These are phyloP conservation scores for Rhinogobio ventralis DNA, from an alignment of 2,797 vertebrate species.

Conservation along the genomic window DNA sequence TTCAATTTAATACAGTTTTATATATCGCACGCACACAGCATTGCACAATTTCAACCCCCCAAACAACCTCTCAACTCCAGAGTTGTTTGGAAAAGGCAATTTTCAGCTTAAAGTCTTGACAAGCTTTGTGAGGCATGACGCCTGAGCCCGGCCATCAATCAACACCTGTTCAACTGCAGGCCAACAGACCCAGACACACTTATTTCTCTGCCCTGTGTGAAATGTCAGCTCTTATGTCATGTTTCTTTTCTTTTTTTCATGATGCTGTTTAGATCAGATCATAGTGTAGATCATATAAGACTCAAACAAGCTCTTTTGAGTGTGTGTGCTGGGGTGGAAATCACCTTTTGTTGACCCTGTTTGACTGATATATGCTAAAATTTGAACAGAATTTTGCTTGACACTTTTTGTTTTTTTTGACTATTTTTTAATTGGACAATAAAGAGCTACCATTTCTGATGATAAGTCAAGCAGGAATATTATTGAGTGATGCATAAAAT, in stretches of 20 bases:
- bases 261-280: conserved; percentile 11
- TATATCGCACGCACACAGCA: background rate
- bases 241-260: background rate
- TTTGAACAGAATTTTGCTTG: background rate
- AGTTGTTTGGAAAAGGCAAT: conserved; percentile 39
- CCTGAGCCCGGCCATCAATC: conserved; percentile 37
- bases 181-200: conserved; percentile 20
- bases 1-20: conserved; percentile 26
- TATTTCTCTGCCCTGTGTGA: conserved; percentile 20
- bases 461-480: too few species aligned
- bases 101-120: conserved; percentile 43
- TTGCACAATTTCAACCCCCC: background rate
- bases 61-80: background rate
- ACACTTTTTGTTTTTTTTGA: background rate
- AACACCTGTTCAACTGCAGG: conserved; percentile 32
- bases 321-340: too few species aligned
- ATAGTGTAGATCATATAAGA: background rate
- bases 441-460: background rate
- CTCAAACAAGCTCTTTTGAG: background rate
- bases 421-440: background rate
- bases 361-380: background rate
- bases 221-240: conserved; percentile 18
- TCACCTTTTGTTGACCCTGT: background rate
- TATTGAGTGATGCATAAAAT: background rate
- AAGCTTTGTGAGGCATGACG: conserved; percentile 27